Evolutionary conservation across 1,140 invertebrate species (phyloP), one percentile per base, ranked within the genome.

Genomic region (Drosophila saltans): DNA sequence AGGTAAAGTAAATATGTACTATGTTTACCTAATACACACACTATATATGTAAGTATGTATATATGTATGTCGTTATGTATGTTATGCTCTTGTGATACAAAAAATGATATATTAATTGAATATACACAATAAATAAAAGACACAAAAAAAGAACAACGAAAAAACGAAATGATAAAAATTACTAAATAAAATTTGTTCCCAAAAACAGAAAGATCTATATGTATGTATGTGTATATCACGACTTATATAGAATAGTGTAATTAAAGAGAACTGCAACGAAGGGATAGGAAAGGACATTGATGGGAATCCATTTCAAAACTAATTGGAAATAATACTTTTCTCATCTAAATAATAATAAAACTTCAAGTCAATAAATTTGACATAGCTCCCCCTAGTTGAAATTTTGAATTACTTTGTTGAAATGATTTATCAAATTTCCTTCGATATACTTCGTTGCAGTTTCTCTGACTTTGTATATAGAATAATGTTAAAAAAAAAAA

Each of bases 21-120:
- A 36, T 36, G 33, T 36, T 4, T 30, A 30, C 28, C 2, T 30
- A 30, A 30, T 30, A 36, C 6, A 36, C 33, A 36, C 6, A 36
- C 6, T 57, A 57, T 66, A 26, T 66, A 28, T n/a, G 36, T 26
- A 39, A 40, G 28, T 48, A 62, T 21, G 63, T 55, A 21, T 64
- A 48, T 67, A 52, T 41, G 39, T 61, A 11, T 43, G 21, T 40
- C 3, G 6, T 36, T 36, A 36, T 36, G 10, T 40, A 40, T 9
- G 11, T 40, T 36, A 36, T 36, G 33, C 2, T 4, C 33, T 36
- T 36, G 2, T 36, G 33, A 36, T 36, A 36, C 6, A 36, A 1
- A 5, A 36, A 36, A 36, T 16, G 16, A 30, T 40, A 11, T 40
- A 40, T 40, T 40, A 3, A 11, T 48, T 48, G 1, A 48, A 48